Base-by-base conservation (phyloP, 2,888 invertebrate species). In the Nemapogon koenigi region DNA sequence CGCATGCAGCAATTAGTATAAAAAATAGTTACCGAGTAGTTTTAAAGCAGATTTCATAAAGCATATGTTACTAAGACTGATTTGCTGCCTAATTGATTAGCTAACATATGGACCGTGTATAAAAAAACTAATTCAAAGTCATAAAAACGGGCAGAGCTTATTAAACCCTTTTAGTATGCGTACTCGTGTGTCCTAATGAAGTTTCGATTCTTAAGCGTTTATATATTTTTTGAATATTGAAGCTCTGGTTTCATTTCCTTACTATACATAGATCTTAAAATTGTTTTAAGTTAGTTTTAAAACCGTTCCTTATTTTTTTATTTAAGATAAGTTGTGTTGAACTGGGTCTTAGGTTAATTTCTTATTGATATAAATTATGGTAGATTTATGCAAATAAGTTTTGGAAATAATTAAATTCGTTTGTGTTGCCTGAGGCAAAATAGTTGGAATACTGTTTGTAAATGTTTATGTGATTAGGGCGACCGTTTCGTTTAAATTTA, bases 121-220 rank as follows among this genome's bases (percentile, higher is more conserved):
- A 14, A 36, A 41, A 40, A 43, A 43, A 36, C 38, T 33, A 43
- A 44, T 41, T 31, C 38, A 42, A 38, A 36, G 27, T n/a, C 14
- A 35, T 16, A 41, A 41, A 41, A 29, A 38, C 26, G 26, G n/a
- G n/a, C n/a, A 13, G 28, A n/a, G 46, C 62, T 65, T 63, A 72
- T 75, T 75, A 71, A 72, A 71, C 65, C 67, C 73, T 69, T 71
- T 72, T 71, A 70, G 66, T 67, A 69, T 69, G 56, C 68, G 56
- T 55, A 55, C 61, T 56, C 63, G 60, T 64, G 63, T 58, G 56
- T 51, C 53, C 71, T 71, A 72, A 72, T 75, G 72, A 70, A 71
- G 72, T 60, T 55, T 15, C 7, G 15, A 15, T n/a, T 11, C 15
- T 2, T 28, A 10, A 28, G 11, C 11, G 15, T 3, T 10, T 7